Evolutionary conservation across 2,797 vertebrate genomes (phyloP).

Genomic region (Hemibagrus guttatus): DNA sequence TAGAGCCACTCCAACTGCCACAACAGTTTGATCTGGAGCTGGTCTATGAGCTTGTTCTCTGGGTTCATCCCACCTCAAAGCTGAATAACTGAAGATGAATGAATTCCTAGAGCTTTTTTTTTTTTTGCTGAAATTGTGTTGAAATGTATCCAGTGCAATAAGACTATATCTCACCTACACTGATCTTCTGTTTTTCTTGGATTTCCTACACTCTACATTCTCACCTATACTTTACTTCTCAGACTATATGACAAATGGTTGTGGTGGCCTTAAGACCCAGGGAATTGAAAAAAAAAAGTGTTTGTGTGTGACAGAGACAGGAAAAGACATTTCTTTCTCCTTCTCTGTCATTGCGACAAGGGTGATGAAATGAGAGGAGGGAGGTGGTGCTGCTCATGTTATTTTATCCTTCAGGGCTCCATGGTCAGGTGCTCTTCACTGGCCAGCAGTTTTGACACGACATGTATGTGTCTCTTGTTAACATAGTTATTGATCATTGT

Average conservation of each 20-base stretch:
- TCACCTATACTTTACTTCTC: neutral
- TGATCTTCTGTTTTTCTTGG: too few relatives aligned
- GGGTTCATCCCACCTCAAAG: too few relatives aligned
- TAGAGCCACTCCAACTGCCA: too few relatives aligned
- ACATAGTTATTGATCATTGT: slow-evolving; percentile 37
- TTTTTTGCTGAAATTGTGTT: neutral
- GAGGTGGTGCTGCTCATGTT: slow-evolving; percentile 16
- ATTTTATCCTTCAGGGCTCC: slow-evolving; percentile 41
- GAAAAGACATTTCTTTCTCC: slow-evolving; percentile 31
- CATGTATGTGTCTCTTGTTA: slow-evolving; percentile 30
- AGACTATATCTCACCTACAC: neutral
- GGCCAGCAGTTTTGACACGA: slow-evolving; percentile 46
- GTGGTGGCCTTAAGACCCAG: slow-evolving; percentile 56
- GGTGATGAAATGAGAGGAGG: slow-evolving; percentile 32
- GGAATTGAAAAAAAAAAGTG: slow-evolving; percentile 1
- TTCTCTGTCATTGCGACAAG: slow-evolving; percentile 1
- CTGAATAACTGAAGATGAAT: neutral
- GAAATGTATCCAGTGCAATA: neutral
- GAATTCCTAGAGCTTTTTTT: neutral
- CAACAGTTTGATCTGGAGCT: neutral
- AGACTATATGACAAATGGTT: slow-evolving; percentile 55
- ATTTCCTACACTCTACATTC: neutral
- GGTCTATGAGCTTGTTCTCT: neutral
- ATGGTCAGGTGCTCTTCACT: slow-evolving; percentile 46
- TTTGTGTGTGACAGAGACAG: slow-evolving; percentile 8